Evolutionary conservation across 1,140 invertebrate species (phyloP), one percentile per base, ranked within the genome.

Genomic region (Sipha flava): DNA sequence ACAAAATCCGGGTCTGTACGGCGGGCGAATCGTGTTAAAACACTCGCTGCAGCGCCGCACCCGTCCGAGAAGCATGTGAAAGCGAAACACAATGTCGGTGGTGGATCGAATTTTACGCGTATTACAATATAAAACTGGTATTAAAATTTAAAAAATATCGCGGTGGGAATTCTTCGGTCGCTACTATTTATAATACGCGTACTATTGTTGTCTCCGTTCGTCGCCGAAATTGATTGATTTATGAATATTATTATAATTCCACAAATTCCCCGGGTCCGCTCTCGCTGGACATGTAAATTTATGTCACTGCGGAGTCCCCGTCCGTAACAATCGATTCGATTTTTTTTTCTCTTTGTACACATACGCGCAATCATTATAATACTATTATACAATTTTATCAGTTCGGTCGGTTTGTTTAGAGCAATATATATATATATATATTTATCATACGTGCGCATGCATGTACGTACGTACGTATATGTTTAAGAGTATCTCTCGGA

Each of bases 211-310:
- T 77, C 73, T 77, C 73, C 21, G 43, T 23, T 29, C 40, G 66
- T 70, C 66, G 34, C 73, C 49, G 52, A 57, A 77, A 57, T 77
- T 77, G 73, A 77, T 77, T 77, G 73, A 77, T 77, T 77, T 77
- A 77, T 77, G 73, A 77, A 77, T 77, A 77, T 77, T 77, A 77
- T 77, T 77, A 57, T 77, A 77, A 77, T 77, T 77, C 73, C 73
- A 23, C 73, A 77, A 77, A 77, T 77, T 77, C 73, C 12, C 73
- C 49, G 31, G 45, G 70, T 54, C 52, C 18, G 73, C 34, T n/a
- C 31, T 29, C 26, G 21, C 21, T 37, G 29, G 73, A 59, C 73
- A 77, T 77, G 73, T 77, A 77, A 77, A 77, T 77, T 77, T 77
- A 77, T 77, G 73, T 77, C 73, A 59, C 37, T n/a, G 72, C 23